phyloP scores from a whole-genome alignment of 2,113 vertebrate species.

The Oostethus manadensis region DNA sequence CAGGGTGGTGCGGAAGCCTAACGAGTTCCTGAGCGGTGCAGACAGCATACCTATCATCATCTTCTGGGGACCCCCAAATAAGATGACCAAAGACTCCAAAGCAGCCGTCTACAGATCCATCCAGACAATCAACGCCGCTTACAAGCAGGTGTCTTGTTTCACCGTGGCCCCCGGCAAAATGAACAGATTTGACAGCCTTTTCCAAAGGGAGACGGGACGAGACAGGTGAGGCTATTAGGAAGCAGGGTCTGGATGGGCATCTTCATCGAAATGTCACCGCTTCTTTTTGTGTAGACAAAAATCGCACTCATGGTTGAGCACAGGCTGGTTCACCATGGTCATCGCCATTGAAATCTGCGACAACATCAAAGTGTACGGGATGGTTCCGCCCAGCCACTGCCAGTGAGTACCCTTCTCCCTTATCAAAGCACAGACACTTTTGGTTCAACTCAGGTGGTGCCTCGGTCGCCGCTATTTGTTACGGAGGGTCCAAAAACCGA shows the following conservation, averaged over 20 bases:
- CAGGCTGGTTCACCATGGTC: slow-evolving; percentile 98
- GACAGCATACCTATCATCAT: slow-evolving; percentile 79
- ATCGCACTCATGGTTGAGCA: slow-evolving; percentile 95
- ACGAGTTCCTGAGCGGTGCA: slow-evolving; percentile 78
- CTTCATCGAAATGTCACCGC: not conserved
- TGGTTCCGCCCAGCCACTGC: slow-evolving; percentile 90
- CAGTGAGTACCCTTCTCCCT: too few relatives aligned
- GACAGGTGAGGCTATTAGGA: slow-evolving; percentile 76
- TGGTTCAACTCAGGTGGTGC: too few relatives aligned
- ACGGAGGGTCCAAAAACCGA: too few relatives aligned
- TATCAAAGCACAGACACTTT: too few relatives aligned
- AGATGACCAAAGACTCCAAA: slow-evolving; percentile 81
- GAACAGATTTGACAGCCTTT: slow-evolving; percentile 87
- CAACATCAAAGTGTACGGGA: slow-evolving; percentile 89
- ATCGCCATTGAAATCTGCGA: slow-evolving; percentile 93
- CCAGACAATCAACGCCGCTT: slow-evolving; percentile 79
- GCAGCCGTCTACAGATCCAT: slow-evolving; percentile 82
- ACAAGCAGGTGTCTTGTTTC: slow-evolving; percentile 82
- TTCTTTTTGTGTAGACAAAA: slow-evolving; percentile 72
- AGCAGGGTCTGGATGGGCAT: not conserved
- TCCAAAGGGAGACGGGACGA: slow-evolving; percentile 86
- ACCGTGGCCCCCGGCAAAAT: slow-evolving; percentile 79
- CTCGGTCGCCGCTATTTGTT: too few relatives aligned
- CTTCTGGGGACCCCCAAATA: slow-evolving; percentile 89
- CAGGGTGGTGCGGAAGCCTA: slow-evolving; percentile 80